Conservation (phyloP, 1,140 invertebrate species). For the Spodoptera frugiperda region DNA sequence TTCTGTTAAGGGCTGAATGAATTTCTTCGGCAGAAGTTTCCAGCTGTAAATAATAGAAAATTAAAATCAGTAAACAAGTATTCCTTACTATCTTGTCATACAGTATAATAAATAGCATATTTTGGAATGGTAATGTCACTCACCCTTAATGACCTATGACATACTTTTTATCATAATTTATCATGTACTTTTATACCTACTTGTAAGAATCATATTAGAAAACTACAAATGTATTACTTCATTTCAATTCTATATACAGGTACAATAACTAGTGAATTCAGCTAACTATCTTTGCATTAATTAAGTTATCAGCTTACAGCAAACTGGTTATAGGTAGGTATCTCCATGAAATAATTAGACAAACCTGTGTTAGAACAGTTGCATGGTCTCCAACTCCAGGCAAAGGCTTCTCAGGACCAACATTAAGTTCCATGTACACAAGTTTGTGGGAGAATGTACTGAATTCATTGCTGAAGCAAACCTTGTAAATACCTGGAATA, state of each 20-base stretch:
- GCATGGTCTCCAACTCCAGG: constrained; percentile 95
- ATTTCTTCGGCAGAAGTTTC: constrained; percentile 96
- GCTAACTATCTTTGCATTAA: too few species aligned
- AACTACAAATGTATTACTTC: too few species aligned
- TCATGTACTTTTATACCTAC: too few species aligned
- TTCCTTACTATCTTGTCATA: too few species aligned
- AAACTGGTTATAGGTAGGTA: background rate
- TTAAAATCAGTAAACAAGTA: too few species aligned
- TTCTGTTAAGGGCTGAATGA: constrained; percentile 94
- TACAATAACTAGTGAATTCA: too few species aligned
- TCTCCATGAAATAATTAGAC: background rate
- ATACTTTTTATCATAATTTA: too few species aligned
- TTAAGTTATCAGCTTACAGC: background rate
- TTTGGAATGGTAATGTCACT: too few species aligned
- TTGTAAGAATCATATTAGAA: too few species aligned
- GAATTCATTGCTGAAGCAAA: constrained; percentile 99
- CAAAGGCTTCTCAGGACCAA: constrained; percentile 95
- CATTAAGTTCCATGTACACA: constrained; percentile 99
- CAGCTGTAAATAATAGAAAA: constrained; percentile 88
- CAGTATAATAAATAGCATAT: too few species aligned
- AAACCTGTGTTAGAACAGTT: constrained; percentile 97
- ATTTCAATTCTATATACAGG: too few species aligned
- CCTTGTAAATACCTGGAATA: constrained; percentile 91
- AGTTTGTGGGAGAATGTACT: constrained; percentile 99
- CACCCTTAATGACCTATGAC: too few species aligned